These are phyloP conservation scores for Drosophila atripex DNA, from an alignment of 2,888 invertebrate genomes.

Conservation along the genomic window DNA sequence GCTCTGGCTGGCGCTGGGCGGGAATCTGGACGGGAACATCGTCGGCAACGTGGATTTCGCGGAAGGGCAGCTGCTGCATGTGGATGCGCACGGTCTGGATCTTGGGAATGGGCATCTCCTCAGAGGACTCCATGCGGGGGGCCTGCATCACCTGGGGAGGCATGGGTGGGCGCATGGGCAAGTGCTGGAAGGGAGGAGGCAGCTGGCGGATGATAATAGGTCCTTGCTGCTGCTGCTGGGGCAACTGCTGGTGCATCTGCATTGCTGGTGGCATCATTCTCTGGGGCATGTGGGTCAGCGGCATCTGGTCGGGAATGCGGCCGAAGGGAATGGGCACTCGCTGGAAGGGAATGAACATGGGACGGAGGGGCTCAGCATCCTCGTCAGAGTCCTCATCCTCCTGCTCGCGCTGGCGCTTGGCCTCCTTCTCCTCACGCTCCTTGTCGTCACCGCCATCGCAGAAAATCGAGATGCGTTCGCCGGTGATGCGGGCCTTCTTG, in stretches of 20 bases:
- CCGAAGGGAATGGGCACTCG: slow-evolving; percentile 85
- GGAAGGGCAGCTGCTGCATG: slow-evolving; percentile 84
- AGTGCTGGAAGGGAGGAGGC: slow-evolving; percentile 83
- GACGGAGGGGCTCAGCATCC: slow-evolving; percentile 82
- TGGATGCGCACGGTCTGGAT: slow-evolving; percentile 83
- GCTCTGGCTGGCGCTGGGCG: slow-evolving; percentile 47
- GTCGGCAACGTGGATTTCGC: slow-evolving; percentile 83
- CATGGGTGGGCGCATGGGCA: slow-evolving; percentile 83
- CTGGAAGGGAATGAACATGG: slow-evolving; percentile 83
- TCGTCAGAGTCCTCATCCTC: slow-evolving; percentile 81
- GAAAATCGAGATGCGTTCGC: slow-evolving; percentile 94
- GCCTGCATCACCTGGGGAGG: slow-evolving; percentile 84
- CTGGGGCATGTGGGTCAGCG: slow-evolving; percentile 85
- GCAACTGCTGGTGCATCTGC: slow-evolving; percentile 79
- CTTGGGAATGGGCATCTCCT: slow-evolving; percentile 65
- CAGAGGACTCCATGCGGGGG: slow-evolving; percentile 83
- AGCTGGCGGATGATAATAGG: slow-evolving; percentile 80
- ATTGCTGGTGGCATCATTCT: slow-evolving; percentile 81
- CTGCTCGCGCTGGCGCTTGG: slow-evolving; percentile 69
- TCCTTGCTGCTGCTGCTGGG: slow-evolving; percentile 75
- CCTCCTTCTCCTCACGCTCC: slow-evolving; percentile 64
- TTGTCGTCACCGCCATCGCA: slow-evolving; percentile 90
- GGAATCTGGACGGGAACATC: slow-evolving; percentile 82
- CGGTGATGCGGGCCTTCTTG: slow-evolving; percentile 89
- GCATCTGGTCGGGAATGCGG: slow-evolving; percentile 85